Base-by-base conservation (phyloP, 2,113 vertebrate species). In the Crotalus viridis region DNA sequence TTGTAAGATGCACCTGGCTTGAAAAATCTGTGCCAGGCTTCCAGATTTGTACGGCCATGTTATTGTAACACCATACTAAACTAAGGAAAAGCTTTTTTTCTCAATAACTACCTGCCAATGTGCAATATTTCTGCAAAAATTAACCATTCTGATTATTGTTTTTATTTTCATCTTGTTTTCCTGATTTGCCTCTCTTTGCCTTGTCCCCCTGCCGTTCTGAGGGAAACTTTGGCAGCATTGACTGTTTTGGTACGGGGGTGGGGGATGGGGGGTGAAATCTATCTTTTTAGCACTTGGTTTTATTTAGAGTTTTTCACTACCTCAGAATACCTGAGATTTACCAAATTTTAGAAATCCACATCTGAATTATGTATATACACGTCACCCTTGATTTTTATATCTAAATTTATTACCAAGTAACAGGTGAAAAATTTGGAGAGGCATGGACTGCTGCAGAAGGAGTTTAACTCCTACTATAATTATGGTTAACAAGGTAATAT, bases 1-100 rank as follows among this genome's bases (percentile, higher is more conserved):
- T 87, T 89, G 52, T 46, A 56, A 64, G 15, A 93, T 86, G 46
- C 87, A 87, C 89, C 81, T 93, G 74, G 54, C 88, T 86, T 43
- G 33, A 33, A 55, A 43, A 74, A 61, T 46, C 59, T 89, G 26
- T 54, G 46, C 57, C 85, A 87, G 64, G 48, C 87, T 64, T 21
- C 24, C 26, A 5, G 57, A 28, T 22, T 17, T 24, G 43, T 26
- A 33, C 10, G 10, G 22, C 6, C 5, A 22, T 69, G 59, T 33
- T 52, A 33, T 28, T 88, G 33, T 85, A 26, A 22, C 22, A 39
- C 12, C 8, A 5, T 56, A 91, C 8, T 15, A 91, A 24, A 43
- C 4, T 52, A 57, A 33, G 22, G 10, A 64, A 48, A 21, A n/a
- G 0, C 43, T 0, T 59, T 17, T 3, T 3, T 21, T 91, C 10